A percentile compares a stretch with the other conserved stretches of the same genome.
Conservation (phyloP, 1,140 invertebrate species). For the Monomorium pharaonis region DNA sequence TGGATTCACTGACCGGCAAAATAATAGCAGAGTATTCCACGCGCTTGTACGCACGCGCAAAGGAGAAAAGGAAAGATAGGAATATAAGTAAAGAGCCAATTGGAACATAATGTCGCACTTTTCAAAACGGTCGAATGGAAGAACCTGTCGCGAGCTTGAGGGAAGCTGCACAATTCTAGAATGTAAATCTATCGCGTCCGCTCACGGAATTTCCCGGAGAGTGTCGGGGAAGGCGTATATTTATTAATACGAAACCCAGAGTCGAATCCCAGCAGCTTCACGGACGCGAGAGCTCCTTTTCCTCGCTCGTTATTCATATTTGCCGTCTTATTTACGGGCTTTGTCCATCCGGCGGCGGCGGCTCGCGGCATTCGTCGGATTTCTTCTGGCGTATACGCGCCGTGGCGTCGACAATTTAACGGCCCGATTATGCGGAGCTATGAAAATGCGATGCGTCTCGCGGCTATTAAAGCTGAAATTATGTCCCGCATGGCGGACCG, state of each 20-base stretch:
- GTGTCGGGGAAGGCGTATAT: background rate
- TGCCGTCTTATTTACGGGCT: constrained; percentile 4
- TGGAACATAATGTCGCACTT: background rate
- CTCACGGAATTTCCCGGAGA: background rate
- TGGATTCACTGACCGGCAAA: constrained; percentile 34
- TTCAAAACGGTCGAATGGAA: background rate
- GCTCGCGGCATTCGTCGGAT: background rate
- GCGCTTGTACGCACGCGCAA: constrained; percentile 25
- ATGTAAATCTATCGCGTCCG: background rate
- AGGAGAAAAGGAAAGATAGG: background rate
- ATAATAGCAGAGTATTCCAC: constrained; percentile 31
- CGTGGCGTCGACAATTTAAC: constrained; percentile 50
- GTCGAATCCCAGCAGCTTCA: background rate
- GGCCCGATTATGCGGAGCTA: constrained; percentile 58
- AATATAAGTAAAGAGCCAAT: background rate
- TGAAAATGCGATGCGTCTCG: constrained; percentile 40
- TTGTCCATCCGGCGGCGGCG: background rate
- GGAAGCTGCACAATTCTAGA: background rate
- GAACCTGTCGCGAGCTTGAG: background rate
- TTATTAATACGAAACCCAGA: background rate
- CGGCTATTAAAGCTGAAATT: constrained; percentile 66
- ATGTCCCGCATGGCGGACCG: constrained; percentile 27
- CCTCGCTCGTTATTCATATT: background rate
- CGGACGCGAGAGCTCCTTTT: too few relatives aligned
- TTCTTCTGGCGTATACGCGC: background rate